Evolutionary conservation across 2,113 vertebrate species (phyloP), one percentile per base, ranked within the genome.

Genomic region (Megalops atlanticus): DNA sequence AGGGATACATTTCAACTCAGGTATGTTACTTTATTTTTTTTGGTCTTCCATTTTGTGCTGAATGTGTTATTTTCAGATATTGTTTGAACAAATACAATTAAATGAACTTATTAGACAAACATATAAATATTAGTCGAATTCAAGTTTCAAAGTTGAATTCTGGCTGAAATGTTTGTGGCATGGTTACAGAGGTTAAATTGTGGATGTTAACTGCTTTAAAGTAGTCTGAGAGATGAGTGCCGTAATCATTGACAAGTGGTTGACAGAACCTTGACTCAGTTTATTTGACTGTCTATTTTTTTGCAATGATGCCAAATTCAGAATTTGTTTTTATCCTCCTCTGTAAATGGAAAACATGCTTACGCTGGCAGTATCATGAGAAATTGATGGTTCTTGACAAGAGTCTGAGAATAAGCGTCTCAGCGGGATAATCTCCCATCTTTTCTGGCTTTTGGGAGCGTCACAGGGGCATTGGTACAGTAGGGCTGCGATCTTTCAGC

Each of bases 401-500:
- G n/a, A n/a, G n/a, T n/a, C n/a, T n/a, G n/a, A 33, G 38, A 0
- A 83, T 85, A 84, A 43, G 38, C 35, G 24, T 16, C 31, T 12
- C 43, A n/a, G n/a, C n/a, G n/a, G n/a, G n/a, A n/a, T 27, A 45
- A 40, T 40, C 47, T 35, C 24, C 73, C 27, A 33, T 74, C 18
- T 45, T 87, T 83, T 39, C 84, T 45, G 43, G 87, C 21, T 75
- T 74, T 78, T 70, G 86, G 85, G 52, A 40, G 80, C 40, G 76
- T 86, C 85, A 79, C 85, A 45, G 84, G 88, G 84, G 76, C 88
- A 88, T 90, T 92, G 91, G 43, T 45, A 45, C 43, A 86, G 88
- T 84, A 87, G 85, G 87, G 85, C 91, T 79, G 89, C 92, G 90
- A 92, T 96, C 94, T 94, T 94, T 95, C 95, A 94, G 93, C 91